Conservation (phyloP, 2,888 invertebrate genomes). For the Nymphalis polychloros region DNA sequence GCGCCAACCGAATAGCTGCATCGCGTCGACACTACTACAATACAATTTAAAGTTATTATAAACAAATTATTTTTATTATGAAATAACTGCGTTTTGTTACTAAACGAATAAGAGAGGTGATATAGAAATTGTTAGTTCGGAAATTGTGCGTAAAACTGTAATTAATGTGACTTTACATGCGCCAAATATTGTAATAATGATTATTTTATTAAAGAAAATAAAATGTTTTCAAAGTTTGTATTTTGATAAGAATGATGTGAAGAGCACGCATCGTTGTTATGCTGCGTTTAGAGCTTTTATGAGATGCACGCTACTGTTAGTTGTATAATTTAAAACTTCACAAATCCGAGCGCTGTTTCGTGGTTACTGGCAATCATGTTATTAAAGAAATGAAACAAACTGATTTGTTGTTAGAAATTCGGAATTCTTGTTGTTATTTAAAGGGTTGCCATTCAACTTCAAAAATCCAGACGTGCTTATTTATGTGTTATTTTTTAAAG, state of each 20-base stretch:
- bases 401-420: slow-evolving; percentile 28
- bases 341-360: slow-evolving; percentile 25
- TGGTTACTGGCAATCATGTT: slow-evolving; percentile 27
- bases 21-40: background rate
- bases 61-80: background rate
- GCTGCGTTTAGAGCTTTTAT: background rate
- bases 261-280: too few relatives aligned
- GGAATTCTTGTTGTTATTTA: slow-evolving; percentile 24
- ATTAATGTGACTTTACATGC: too few relatives aligned
- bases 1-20: background rate
- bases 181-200: too few relatives aligned
- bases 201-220: too few relatives aligned
- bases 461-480: background rate
- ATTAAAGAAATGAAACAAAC: slow-evolving; percentile 23
- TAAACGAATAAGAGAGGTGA: too few relatives aligned
- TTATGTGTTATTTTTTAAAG: too few relatives aligned
- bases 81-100: too few relatives aligned
- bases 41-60: background rate
- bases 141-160: too few relatives aligned
- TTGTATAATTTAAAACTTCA: slow-evolving; percentile 14
- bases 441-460: background rate
- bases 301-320: slow-evolving; percentile 8
- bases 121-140: too few relatives aligned
- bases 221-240: too few relatives aligned
- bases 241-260: too few relatives aligned